Evolutionary conservation across 1,140 invertebrate species (phyloP).

Genomic region (Ostrea denselamellosa): DNA sequence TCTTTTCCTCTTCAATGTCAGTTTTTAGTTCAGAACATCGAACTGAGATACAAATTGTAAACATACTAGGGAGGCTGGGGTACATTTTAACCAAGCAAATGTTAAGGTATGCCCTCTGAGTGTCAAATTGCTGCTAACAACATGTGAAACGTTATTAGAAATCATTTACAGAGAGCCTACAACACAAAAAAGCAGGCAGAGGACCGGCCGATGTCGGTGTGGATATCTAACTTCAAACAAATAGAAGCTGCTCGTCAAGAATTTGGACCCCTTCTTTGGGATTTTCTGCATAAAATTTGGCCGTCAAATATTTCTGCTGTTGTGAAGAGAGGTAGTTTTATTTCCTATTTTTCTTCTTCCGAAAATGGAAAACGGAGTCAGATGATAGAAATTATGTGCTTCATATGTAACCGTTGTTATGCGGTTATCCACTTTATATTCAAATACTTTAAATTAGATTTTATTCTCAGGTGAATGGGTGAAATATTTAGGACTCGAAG

Average conservation of each 20-base stretch:
- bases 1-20: no score
- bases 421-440: neutral
- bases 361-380: neutral
- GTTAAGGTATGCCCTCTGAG: no score
- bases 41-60: no score
- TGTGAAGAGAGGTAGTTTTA: conserved; percentile 63
- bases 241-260: conserved; percentile 57
- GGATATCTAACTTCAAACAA: conserved; percentile 68
- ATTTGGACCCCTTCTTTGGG: conserved; percentile 68
- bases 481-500: conserved; percentile 61
- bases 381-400: neutral
- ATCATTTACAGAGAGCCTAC: conserved; percentile 65
- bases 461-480: conserved; percentile 65
- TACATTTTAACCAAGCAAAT: no score
- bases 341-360: neutral
- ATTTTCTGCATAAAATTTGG: conserved; percentile 70
- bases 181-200: conserved; percentile 68
- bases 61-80: no score
- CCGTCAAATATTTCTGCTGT: conserved; percentile 69
- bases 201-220: conserved; percentile 72
- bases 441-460: neutral
- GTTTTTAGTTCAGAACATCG: no score
- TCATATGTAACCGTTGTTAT: conserved; percentile 27
- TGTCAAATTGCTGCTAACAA: no score
- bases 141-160: no score